A percentile compares a stretch with the other conserved stretches of the same genome.
Evolutionary conservation across 2,797 vertebrate genomes (phyloP).

Genomic region (Argyrosomus regius): DNA sequence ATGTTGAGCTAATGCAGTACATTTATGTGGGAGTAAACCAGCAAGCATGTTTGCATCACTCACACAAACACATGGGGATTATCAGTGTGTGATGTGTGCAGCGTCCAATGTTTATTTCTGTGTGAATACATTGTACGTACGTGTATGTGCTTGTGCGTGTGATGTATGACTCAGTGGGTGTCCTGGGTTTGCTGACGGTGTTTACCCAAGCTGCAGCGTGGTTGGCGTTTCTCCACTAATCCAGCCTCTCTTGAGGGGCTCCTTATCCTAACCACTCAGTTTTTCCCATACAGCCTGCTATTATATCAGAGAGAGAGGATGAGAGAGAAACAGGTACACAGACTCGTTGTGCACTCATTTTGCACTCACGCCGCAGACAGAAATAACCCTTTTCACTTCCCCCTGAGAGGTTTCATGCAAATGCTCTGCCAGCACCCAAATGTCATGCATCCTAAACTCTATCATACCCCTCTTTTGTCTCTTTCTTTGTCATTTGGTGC

Average conservation of each 20-base stretch:
- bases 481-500: slow-evolving; percentile 49
- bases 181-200: slow-evolving; percentile 73
- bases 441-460: slow-evolving; percentile 44
- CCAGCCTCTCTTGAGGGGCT: slow-evolving; percentile 77
- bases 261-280: slow-evolving; percentile 71
- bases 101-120: slow-evolving; percentile 25
- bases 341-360: slow-evolving; percentile 32
- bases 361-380: slow-evolving; percentile 39
- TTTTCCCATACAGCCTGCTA: slow-evolving; percentile 64
- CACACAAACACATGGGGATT: slow-evolving; percentile 1
- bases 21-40: slow-evolving; percentile 35
- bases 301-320: slow-evolving; percentile 64
- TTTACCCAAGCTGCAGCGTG: slow-evolving; percentile 78
- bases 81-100: slow-evolving; percentile 22
- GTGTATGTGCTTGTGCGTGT: slow-evolving; percentile 17
- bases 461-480: slow-evolving; percentile 45
- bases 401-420: slow-evolving; percentile 61
- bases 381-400: slow-evolving; percentile 71
- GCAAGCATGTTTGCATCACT: slow-evolving; percentile 26
- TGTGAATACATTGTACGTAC: slow-evolving; percentile 15
- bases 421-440: slow-evolving; percentile 56
- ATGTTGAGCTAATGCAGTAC: slow-evolving; percentile 9
- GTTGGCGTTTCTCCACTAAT: slow-evolving; percentile 81
- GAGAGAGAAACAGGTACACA: slow-evolving; percentile 56
- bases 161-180: slow-evolving; percentile 72